Percentiles rank a stretch among this genome's conserved stretches.
These are phyloP conservation scores for Psittacara wagleri DNA, from an alignment of 2,113 vertebrate genomes.

Conservation along the genomic window DNA sequence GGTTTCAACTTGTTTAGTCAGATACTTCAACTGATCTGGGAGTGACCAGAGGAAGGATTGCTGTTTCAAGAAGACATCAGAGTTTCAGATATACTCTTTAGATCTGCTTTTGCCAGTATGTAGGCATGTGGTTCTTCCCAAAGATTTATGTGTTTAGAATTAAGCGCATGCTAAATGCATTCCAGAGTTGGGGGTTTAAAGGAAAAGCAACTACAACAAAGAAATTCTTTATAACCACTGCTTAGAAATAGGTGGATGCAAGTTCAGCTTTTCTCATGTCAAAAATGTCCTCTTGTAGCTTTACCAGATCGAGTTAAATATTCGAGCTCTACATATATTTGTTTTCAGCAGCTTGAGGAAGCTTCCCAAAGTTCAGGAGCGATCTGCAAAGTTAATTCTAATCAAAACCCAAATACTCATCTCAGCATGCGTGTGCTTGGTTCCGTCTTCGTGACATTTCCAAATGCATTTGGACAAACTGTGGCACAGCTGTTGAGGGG, in stretches of 20 bases:
- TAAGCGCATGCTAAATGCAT: not conserved
- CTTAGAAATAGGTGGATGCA: not conserved
- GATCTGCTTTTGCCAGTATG: not conserved
- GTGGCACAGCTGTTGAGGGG: constrained; percentile 53
- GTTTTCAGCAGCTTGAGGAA: not conserved
- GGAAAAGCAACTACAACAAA: not conserved
- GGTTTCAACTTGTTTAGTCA: not conserved
- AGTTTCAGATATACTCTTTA: not conserved
- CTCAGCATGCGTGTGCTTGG: not conserved
- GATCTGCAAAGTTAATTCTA: not conserved
- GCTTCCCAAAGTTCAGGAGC: not conserved
- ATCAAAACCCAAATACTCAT: not conserved
- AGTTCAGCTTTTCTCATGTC: not conserved
- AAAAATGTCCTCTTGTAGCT: not conserved
- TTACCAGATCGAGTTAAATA: not conserved
- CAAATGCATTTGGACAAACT: constrained; percentile 28
- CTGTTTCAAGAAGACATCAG: not conserved
- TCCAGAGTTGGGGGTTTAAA: not conserved
- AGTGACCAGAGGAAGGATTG: not conserved
- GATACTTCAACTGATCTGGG: accelerated
- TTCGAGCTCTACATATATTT: not conserved
- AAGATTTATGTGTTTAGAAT: not conserved
- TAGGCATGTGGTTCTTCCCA: not conserved
- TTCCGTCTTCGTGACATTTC: not conserved
- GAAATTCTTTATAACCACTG: not conserved